Evolutionary conservation across 2,797 vertebrate genomes (phyloP).

Genomic region (Hapalemur alaotrensis): DNA sequence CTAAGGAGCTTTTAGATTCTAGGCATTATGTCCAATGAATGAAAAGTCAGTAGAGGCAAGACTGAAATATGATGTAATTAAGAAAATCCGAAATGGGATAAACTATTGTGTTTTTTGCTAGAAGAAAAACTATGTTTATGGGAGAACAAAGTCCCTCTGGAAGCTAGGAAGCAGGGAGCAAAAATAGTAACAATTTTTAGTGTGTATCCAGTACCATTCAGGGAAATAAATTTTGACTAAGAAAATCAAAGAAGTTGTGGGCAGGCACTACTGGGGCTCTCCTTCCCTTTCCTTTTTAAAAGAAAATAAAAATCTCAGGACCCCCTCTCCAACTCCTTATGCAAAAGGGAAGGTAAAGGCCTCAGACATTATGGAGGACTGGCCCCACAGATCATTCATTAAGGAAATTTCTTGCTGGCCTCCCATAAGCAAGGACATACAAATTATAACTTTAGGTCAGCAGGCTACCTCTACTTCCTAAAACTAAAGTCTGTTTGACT

Average conservation of each 20-base stretch:
- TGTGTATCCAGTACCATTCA: neutral
- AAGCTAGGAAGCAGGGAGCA: neutral
- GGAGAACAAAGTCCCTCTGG: neutral
- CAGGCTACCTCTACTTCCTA: neutral
- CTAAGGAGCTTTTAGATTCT: neutral
- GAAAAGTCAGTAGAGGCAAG: constrained; percentile 12
- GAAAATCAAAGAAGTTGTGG: neutral
- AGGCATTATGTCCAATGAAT: neutral
- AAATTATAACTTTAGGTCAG: neutral
- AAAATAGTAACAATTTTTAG: constrained; percentile 21
- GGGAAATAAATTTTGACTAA: constrained; percentile 55
- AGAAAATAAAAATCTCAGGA: neutral
- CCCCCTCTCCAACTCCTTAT: neutral
- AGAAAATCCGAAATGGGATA: constrained; percentile 56
- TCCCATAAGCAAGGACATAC: neutral
- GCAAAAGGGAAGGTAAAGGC: neutral
- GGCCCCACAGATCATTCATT: neutral
- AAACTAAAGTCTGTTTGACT: neutral
- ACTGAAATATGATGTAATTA: constrained; percentile 15
- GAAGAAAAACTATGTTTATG: constrained; percentile 38
- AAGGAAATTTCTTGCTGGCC: neutral
- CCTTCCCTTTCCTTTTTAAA: neutral
- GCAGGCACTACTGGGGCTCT: neutral
- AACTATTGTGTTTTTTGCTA: constrained; percentile 15
- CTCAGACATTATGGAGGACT: neutral